Conservation (phyloP, 2,113 vertebrate species). For the Archocentrus centrarchus region DNA sequence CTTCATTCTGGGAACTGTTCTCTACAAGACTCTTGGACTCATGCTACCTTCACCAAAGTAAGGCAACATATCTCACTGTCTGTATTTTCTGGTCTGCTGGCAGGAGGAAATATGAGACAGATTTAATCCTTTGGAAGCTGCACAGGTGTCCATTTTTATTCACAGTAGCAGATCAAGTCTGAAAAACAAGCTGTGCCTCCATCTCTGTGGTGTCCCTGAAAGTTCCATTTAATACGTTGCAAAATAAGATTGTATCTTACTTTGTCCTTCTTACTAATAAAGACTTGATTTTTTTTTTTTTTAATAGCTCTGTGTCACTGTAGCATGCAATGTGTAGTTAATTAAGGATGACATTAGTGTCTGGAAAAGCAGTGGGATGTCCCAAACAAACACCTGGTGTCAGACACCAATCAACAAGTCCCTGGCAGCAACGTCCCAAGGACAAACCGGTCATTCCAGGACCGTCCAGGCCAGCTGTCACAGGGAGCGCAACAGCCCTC, state of each 20-base stretch:
- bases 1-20: conserved; percentile 96
- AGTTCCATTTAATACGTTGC: conserved; percentile 2
- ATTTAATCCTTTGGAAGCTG: conserved; percentile 40
- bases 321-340: conserved; percentile 35
- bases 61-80: conserved; percentile 62
- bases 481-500: conserved; percentile 30
- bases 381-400: conserved; percentile 62
- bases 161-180: conserved; percentile 39
- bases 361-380: conserved; percentile 48
- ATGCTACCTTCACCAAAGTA: conserved; percentile 98
- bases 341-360: conserved; percentile 46
- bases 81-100: conserved; percentile 28
- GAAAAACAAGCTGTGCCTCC: conserved; percentile 12
- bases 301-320: neutral
- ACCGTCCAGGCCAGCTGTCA: conserved; percentile 43
- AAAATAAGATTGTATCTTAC: neutral
- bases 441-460: conserved; percentile 57
- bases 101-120: conserved; percentile 41
- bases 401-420: conserved; percentile 52
- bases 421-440: conserved; percentile 56
- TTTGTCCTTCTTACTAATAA: neutral
- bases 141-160: conserved; percentile 48
- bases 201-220: conserved; percentile 29
- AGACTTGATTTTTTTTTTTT: neutral
- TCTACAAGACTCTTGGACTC: conserved; percentile 98